Base-by-base conservation (phyloP, 2,113 vertebrate genomes). In the Isichthys henryi region DNA sequence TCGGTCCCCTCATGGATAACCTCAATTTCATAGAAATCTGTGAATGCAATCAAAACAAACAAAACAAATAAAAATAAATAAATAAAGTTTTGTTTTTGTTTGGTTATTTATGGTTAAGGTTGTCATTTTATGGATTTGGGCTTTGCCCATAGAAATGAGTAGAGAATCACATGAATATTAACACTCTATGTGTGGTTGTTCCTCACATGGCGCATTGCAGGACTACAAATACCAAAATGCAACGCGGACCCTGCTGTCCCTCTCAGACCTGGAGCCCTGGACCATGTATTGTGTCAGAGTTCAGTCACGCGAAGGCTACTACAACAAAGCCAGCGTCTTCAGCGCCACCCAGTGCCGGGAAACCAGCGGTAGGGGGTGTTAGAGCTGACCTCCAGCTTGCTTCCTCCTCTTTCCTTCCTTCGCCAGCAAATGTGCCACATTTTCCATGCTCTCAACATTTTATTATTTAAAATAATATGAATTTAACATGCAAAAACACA, bases 211-310 rank as follows among this genome's bases (percentile, higher is more conserved):
- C 13, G 0, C 90, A 43, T 5, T 87, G 89, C 50, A 91, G 49
- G 31, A 2, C 0, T 5, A 0, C 7, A 21, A 87, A 27, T 4
- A 0, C 0, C 0, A 94, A 11, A 27, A 0, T 4, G 92, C 53
- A 6, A 1, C 0, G 0, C 43, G 2, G 62, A 94, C 90, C 48
- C 0, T 94, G 66, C 92, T 94, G 90, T 93, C 89, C 1, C 46
- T 95, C 84, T n/a, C 93, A 0, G 0, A 82, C 4, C 91, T 95
- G 90, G 89, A 91, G 43, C 31, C 89, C 56, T 91, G 92, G 94
- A 94, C 95, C 0, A 85, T 49, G 91, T 95, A 95, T 91, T 96
- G 95, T 11, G 90, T 96, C 50, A 92, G 48, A 0, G 86, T 95
- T 56, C 93, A 93, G 90, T 90, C 93, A 0, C 19, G 66, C 0